These are phyloP conservation scores for Pogonocichla stellata DNA, from an alignment of 2,113 vertebrate genomes.

Conservation along the genomic window DNA sequence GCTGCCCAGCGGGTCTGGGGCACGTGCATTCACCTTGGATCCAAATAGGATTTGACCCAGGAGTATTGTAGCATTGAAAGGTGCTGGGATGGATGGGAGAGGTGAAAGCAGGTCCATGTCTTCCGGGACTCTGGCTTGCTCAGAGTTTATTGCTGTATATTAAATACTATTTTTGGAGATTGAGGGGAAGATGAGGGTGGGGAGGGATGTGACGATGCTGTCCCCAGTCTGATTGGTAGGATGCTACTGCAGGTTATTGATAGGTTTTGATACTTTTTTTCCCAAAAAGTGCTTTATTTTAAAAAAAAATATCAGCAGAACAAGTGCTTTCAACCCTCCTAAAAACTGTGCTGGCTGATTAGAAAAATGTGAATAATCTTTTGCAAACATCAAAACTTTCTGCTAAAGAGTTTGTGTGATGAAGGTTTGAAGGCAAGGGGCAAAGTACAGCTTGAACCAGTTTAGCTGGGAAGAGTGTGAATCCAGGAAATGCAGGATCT, in stretches of 20 bases:
- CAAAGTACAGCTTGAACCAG: not conserved
- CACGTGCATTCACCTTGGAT: not conserved
- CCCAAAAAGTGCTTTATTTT: constrained; percentile 54
- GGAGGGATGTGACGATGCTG: not conserved
- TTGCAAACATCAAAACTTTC: not conserved
- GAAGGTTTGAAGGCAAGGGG: not conserved
- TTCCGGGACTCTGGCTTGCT: constrained; percentile 52
- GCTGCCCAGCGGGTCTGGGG: not conserved
- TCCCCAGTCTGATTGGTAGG: not conserved
- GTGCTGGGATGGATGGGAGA: not conserved
- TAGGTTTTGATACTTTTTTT: not conserved
- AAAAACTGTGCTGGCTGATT: constrained; percentile 6
- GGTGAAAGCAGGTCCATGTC: constrained; percentile 37
- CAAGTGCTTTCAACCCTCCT: constrained; percentile 58
- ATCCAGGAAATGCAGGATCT: not conserved
- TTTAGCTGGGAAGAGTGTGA: not conserved
- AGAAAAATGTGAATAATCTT: constrained; percentile 28
- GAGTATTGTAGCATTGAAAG: not conserved
- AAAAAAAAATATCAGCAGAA: not conserved
- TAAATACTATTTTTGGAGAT: constrained; percentile 58
- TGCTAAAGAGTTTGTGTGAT: not conserved
- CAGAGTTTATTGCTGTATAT: constrained; percentile 58
- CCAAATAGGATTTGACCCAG: not conserved
- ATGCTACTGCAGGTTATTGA: not conserved
- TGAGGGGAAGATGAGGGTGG: not conserved